Evolutionary conservation across 1,140 invertebrate genomes (phyloP), one percentile per base, ranked within the genome.

Genomic region (Drosophila quadrilineata): DNA sequence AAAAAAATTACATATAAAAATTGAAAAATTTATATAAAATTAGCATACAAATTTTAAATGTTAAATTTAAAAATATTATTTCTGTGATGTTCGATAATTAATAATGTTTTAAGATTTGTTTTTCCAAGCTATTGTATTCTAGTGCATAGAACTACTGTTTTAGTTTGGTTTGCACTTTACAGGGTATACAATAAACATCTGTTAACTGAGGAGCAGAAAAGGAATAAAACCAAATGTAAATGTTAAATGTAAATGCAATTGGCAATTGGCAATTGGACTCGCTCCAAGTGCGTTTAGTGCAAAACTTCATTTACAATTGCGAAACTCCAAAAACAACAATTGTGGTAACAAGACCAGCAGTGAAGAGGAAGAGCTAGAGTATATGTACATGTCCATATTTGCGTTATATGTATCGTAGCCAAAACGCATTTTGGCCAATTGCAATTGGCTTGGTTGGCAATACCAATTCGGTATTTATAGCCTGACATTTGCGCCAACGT

Each of bases 251-350:
- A 49, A 67, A 62, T 62, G 56, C 56, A 66, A 66, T 59, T 66
- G 57, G 64, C 56, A 66, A 66, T 59, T 66, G 57, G 64, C 57
- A 45, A 60, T 58, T 57, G 38, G 29, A 49, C 33, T 24, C 38
- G 52, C 53, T 59, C 62, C 54, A 53, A 80, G 73, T 80, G 75
- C 75, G 75, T 80, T 80, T 60, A 82, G 67, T 80, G 76, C 76
- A 80, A n/a, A n/a, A 82, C 71, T 80, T 75, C 75, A 80, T 71
- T 80, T 82, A n/a, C 76, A 57, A 82, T 84, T 82, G 77, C 76
- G 73, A 76, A 82, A 80, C 41, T 54, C 65, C 28, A 67, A 24
- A 8, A 40, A 21, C 12, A 63, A 46, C 29, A 53, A 12, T 6
- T 33, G 16, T n/a, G 43, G 26, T 19, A 60, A 24, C 17, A 52